phyloP scores from a whole-genome alignment of 2,797 vertebrate species.

The Cryptoprocta ferox region DNA sequence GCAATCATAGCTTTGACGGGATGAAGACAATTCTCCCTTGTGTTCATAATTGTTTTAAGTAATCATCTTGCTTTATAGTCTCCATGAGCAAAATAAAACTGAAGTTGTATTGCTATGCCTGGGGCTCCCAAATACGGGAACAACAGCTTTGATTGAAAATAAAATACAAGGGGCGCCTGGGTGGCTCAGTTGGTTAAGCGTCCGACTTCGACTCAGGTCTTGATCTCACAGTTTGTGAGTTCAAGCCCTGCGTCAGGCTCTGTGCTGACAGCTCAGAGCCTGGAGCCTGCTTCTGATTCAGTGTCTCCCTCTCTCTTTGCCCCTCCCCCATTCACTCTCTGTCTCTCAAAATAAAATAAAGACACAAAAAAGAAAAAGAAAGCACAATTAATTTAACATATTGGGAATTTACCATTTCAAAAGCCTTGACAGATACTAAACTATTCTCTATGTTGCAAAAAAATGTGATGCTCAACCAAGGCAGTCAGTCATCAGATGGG shows the following conservation, averaged over 20 bases:
- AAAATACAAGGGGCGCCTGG: neutral
- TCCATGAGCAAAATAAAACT: slow-evolving; percentile 22
- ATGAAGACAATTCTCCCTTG: slow-evolving; percentile 39
- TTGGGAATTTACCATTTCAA: neutral
- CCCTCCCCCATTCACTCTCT: too few relatives aligned
- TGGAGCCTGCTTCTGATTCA: too few relatives aligned
- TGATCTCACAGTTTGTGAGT: too few relatives aligned
- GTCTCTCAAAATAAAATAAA: too few relatives aligned
- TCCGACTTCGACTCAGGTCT: too few relatives aligned
- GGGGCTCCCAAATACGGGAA: neutral
- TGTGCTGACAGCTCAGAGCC: too few relatives aligned
- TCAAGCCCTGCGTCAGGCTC: too few relatives aligned
- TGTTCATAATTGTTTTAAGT: slow-evolving; percentile 29
- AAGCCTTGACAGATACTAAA: neutral
- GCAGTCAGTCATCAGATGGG: neutral
- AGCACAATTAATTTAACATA: slow-evolving; percentile 23
- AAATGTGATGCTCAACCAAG: neutral
- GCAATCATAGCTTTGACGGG: neutral
- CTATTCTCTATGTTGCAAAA: neutral
- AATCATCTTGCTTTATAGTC: slow-evolving; percentile 22
- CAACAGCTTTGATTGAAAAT: neutral
- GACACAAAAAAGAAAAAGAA: too few relatives aligned
- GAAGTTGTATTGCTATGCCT: neutral
- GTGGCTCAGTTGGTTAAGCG: too few relatives aligned
- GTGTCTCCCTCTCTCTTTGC: too few relatives aligned